A percentile compares a stretch with the other conserved stretches of the same genome.
phyloP scores from a whole-genome alignment of 2,113 vertebrate species.

The Varanus komodoensis region DNA sequence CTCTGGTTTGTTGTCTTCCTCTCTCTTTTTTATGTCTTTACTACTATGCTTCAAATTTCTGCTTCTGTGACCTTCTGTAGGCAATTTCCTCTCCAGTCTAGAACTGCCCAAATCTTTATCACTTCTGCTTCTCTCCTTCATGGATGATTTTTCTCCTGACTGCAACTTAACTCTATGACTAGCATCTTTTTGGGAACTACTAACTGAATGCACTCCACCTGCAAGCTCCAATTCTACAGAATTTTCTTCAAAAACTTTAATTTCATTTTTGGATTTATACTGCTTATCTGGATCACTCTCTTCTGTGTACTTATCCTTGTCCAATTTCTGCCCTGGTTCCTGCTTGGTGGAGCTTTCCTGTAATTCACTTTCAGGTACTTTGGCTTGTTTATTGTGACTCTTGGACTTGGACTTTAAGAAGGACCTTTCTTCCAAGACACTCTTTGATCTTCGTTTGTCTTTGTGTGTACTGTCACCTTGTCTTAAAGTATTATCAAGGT shows the following conservation, averaged over 20 bases:
- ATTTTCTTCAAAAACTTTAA: constrained; percentile 77
- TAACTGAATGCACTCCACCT: constrained; percentile 37
- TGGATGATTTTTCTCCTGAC: constrained; percentile 72
- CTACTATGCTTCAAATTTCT: constrained; percentile 69
- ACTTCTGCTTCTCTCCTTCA: constrained; percentile 82
- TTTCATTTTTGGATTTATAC: constrained; percentile 79
- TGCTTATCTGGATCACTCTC: constrained; percentile 83
- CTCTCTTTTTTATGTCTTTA: constrained; percentile 86
- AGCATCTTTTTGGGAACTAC: constrained; percentile 72
- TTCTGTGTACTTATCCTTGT: constrained; percentile 78
- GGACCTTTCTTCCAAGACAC: constrained; percentile 81
- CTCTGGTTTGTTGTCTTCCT: constrained; percentile 78
- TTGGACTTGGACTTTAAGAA: constrained; percentile 84
- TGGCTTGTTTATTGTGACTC: constrained; percentile 80
- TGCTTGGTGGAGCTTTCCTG: constrained; percentile 73
- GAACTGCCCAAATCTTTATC: constrained; percentile 79
- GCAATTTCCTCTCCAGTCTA: constrained; percentile 83
- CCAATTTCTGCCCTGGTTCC: constrained; percentile 71
- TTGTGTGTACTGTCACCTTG: constrained; percentile 86
- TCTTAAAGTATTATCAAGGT: constrained; percentile 78
- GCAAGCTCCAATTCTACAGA: constrained; percentile 49
- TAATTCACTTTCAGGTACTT: constrained; percentile 75
- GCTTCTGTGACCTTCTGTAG: constrained; percentile 78
- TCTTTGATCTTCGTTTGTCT: constrained; percentile 86
- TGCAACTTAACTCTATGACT: constrained; percentile 72